phyloP scores from a whole-genome alignment of 2,113 vertebrate genomes.

The Oenanthe melanoleuca region DNA sequence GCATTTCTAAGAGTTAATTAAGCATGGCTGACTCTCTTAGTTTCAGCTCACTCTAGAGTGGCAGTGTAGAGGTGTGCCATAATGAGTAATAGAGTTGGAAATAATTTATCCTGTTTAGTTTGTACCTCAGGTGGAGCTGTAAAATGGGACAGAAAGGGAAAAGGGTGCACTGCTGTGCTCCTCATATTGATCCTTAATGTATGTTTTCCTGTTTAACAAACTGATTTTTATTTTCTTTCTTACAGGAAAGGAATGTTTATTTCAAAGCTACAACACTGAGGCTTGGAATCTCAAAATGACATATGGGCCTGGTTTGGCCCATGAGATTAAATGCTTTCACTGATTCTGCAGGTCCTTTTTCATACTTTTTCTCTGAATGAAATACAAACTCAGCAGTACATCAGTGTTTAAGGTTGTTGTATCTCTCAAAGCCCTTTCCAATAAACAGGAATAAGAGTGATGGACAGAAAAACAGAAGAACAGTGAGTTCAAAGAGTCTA shows the following conservation, averaged over 20 bases:
- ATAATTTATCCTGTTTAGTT: background rate
- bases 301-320: background rate
- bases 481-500: background rate
- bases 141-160: background rate
- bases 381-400: background rate
- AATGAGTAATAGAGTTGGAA: background rate
- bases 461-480: background rate
- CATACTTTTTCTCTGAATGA: background rate
- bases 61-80: background rate
- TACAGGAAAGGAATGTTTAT: background rate
- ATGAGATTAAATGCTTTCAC: background rate
- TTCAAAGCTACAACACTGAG: background rate
- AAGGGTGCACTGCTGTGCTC: background rate
- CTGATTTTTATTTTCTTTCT: background rate
- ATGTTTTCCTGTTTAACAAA: background rate
- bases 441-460: background rate
- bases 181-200: background rate
- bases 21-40: background rate
- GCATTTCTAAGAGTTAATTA: constrained; percentile 42
- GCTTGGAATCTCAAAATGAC: background rate
- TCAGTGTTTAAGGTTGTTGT: background rate
- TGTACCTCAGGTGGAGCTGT: background rate
- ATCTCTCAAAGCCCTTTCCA: background rate
- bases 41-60: constrained; percentile 3
- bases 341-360: background rate